Evolutionary conservation across 2,113 vertebrate genomes (phyloP).

Genomic region (Zapus hudsonius): DNA sequence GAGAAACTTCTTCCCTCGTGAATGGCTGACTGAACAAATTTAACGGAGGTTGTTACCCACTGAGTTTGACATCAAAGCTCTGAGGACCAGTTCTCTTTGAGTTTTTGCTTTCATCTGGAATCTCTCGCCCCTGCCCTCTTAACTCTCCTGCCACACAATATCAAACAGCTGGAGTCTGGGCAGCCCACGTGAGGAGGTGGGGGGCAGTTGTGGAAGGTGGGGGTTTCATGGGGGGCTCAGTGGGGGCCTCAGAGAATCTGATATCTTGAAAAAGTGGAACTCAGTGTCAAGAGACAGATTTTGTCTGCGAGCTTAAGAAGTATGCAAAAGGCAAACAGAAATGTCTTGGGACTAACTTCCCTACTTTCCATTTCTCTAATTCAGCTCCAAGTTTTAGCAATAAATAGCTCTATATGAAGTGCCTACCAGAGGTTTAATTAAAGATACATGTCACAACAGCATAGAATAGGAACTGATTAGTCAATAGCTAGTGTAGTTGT

Average conservation of each 20-base stretch:
- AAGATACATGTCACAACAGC: neutral
- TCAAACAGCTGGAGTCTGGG: constrained; percentile 88
- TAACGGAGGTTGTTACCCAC: constrained; percentile 87
- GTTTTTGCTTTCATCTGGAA: constrained; percentile 85
- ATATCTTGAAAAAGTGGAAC: constrained; percentile 41
- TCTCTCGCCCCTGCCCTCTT: constrained; percentile 79
- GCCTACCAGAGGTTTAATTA: neutral
- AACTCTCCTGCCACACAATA: constrained; percentile 82
- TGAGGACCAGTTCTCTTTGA: constrained; percentile 85
- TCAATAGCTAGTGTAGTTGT: neutral
- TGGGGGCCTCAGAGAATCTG: constrained; percentile 27
- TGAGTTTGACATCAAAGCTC: constrained; percentile 84
- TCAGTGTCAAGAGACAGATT: constrained; percentile 38
- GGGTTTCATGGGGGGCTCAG: constrained; percentile 62
- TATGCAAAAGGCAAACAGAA: constrained; percentile 32
- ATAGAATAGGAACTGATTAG: neutral
- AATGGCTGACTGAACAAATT: constrained; percentile 88
- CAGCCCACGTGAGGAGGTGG: neutral
- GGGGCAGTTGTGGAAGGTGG: constrained; percentile 56
- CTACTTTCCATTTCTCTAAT: constrained; percentile 27
- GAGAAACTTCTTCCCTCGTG: constrained; percentile 85
- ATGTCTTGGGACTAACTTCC: neutral
- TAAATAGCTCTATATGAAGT: neutral
- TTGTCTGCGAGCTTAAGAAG: constrained; percentile 42
- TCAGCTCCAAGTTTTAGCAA: neutral